Conservation (phyloP, 2,888 invertebrate genomes). For the Fabriciana adippe region DNA sequence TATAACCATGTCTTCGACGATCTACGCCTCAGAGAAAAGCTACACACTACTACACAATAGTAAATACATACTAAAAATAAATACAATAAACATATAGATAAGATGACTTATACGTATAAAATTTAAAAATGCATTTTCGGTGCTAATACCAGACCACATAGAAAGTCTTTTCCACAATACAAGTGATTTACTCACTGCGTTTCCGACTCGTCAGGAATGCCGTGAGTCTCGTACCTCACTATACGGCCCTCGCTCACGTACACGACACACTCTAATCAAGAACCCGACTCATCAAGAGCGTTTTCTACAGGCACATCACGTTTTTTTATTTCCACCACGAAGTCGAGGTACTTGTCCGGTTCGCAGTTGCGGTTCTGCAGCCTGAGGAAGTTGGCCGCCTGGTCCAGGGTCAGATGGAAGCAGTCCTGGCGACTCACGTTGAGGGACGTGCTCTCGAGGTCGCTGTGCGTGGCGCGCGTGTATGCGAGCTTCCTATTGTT, state of each 20-base stretch:
- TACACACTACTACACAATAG: no score
- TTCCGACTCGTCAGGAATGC: conserved; percentile 12
- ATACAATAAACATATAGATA: not conserved
- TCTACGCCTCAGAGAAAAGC: no score
- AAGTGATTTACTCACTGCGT: conserved; percentile 34
- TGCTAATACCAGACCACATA: conserved; percentile 32
- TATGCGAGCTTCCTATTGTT: conserved; percentile 61
- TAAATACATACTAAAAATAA: no score
- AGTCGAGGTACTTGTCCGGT: conserved; percentile 58
- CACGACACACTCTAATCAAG: conserved; percentile 44
- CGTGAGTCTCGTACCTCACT: conserved; percentile 39
- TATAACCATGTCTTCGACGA: no score
- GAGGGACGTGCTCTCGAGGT: conserved; percentile 63
- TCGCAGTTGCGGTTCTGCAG: conserved; percentile 62
- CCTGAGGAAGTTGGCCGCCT: conserved; percentile 67
- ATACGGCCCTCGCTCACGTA: conserved; percentile 44
- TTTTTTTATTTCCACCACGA: conserved; percentile 44
- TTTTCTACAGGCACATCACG: conserved; percentile 26
- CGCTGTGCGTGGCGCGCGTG: conserved; percentile 67
- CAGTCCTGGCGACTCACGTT: conserved; percentile 68
- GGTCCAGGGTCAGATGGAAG: conserved; percentile 69
- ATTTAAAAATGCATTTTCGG: not conserved
- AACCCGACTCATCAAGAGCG: conserved; percentile 35
- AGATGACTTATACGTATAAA: not conserved
- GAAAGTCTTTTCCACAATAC: conserved; percentile 26